Evolutionary conservation across 2,797 vertebrate species (phyloP), one percentile per base, ranked within the genome.

Genomic region (Thalassophryne amazonica): DNA sequence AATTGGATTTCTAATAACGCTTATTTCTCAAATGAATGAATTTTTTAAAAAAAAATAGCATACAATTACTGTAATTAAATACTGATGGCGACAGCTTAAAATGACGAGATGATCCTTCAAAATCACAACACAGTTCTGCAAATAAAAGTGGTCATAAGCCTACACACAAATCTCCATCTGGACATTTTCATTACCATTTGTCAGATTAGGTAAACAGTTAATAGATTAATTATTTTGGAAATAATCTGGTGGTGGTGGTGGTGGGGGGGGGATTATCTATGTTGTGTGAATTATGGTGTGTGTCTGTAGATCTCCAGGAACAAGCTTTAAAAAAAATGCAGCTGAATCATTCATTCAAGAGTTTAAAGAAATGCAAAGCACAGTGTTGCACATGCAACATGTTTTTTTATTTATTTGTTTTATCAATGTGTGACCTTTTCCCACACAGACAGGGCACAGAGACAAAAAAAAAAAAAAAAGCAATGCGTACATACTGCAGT

Each of bases 21-120:
- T 10, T 73, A 73, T 81, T 81, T 71, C 75, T 58, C 5, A 33
- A 70, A 67, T 79, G 17, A 65, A 28, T 60, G 68, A n/a, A n/a
- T n/a, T 66, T 76, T 45, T 42, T 50, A 35, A 78, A 83, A 73
- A 17, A 28, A 28, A 28, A 28, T 6, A 45, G 59, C 51, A 21
- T 39, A 60, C 62, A 83, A 84, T 86, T 73, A 78, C 41, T 47
- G 31, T 78, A 84, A 85, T 85, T 46, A 74, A 75, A 83, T 87
- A 86, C 54, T 60, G 20, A 19, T 33, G 54, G 62, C 31, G 45
- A 42, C 38, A 59, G 51, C 48, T 77, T 62, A 48, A 73, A 62
- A 39, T 21, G 33, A 52, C 50, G 60, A 70, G 21, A 46, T 66
- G 47, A 76, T 73, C 61, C 49, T 38, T 31, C 35, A 25, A 57